Percentiles rank a stretch among this genome's conserved stretches.
Evolutionary conservation across 2,113 vertebrate species (phyloP).

Genomic region (Amblyornis subalaris): DNA sequence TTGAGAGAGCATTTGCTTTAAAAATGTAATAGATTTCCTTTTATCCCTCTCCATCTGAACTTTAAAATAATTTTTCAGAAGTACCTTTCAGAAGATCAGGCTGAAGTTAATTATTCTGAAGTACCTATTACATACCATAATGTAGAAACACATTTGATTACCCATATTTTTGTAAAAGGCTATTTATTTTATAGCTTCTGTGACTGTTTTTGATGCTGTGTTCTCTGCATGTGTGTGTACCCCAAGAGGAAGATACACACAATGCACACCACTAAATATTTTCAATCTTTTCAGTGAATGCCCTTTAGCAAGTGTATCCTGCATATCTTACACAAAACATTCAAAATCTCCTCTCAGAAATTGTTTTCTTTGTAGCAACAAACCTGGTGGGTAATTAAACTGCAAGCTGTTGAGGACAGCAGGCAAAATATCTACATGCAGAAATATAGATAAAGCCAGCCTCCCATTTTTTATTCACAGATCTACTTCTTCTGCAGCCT

Average conservation of each 20-base stretch:
- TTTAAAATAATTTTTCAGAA: background rate
- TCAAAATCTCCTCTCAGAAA: background rate
- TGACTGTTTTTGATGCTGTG: background rate
- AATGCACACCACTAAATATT: background rate
- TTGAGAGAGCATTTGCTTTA: background rate
- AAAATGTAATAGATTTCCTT: conserved; percentile 1
- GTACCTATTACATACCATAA: background rate
- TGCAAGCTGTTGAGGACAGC: background rate
- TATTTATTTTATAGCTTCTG: background rate
- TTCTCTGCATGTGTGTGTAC: background rate
- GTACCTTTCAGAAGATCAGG: background rate
- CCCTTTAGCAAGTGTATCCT: background rate
- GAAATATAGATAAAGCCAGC: background rate
- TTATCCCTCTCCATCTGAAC: background rate
- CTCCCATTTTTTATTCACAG: background rate
- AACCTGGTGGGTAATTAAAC: background rate
- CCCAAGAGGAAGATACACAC: background rate
- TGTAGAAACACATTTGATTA: background rate
- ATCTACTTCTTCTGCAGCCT: background rate
- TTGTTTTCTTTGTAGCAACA: background rate
- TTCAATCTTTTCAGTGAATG: background rate
- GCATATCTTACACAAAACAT: background rate
- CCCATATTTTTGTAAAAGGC: background rate
- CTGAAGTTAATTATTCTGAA: background rate
- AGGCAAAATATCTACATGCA: background rate